Evolutionary conservation across 92 coral and sea anemone genomes (phyloP), one percentile per base, ranked within the genome.

Genomic region (Phenganax marumi): DNA sequence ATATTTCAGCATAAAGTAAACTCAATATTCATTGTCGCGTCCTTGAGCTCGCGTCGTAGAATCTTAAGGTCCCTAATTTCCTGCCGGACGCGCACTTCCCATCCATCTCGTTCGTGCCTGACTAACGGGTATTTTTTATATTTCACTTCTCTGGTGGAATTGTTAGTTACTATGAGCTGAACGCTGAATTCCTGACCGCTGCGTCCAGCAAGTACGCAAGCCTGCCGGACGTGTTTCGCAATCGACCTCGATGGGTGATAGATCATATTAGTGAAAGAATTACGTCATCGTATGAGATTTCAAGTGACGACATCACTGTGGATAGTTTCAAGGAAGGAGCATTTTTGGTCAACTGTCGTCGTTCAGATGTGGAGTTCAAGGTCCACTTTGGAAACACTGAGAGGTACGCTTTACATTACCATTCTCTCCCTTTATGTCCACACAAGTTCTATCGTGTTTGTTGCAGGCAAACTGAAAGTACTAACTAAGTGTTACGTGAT

Each of bases 231-330:
- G 70, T 66, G 57, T 68, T 85, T 49, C 88, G 76, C 52, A 80
- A 85, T 33, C 73, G 88, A 1, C 88, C 88, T 12, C 78, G 83
- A 21, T 68, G 83, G 52, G 81, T 85, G 43, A 85, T 85, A 21
- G 88, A 77, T 23, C 84, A 85, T 60, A 68, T 79, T 49, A 85
- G 65, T 64, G 88, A 52, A 54, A 61, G 68, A 39, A 85, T 50
- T 39, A 74, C 76, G 66, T 77, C 84, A 50, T 79, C 88, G 0
- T 66, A 77, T 57, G 77, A 77, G 7, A 85, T 62, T 8, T 19
- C n/a, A 1, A 46, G 68, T 24, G 76, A 85, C 22, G 88, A 85
- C 73, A 80, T 85, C 70, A 76, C 76, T 53, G 76, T 85, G 70
- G 54, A 78, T 24, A 78, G 83, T 57, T 78, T 60, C 73, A 78